A percentile compares a stretch with the other conserved stretches of the same genome.
These are phyloP conservation scores for Luffia ferchaultella DNA, from an alignment of 2,888 invertebrate genomes.

Conservation along the genomic window DNA sequence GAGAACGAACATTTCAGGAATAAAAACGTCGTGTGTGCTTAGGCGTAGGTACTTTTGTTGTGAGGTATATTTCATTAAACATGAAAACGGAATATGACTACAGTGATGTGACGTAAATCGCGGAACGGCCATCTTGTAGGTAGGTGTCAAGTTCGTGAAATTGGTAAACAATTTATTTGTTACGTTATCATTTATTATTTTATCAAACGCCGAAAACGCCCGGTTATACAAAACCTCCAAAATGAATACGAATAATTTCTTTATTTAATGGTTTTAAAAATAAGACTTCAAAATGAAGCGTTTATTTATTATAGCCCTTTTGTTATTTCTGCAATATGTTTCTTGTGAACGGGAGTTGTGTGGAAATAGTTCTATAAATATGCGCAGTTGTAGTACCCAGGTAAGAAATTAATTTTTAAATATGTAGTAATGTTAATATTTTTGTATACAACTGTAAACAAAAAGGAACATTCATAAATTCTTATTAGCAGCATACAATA, in stretches of 20 bases:
- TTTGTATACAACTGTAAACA: too few relatives aligned
- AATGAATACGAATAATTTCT: neutral
- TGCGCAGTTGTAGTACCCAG: slow-evolving; percentile 45
- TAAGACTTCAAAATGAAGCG: neutral
- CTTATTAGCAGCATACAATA: too few relatives aligned
- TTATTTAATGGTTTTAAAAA: neutral
- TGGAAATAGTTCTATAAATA: slow-evolving; percentile 29
- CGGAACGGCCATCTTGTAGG: neutral
- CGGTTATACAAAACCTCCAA: neutral
- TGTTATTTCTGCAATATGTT: slow-evolving; percentile 30
- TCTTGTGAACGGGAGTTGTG: slow-evolving; percentile 29
- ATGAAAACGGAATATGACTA: too few relatives aligned
- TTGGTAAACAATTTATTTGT: neutral
- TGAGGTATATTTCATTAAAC: too few relatives aligned
- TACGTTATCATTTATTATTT: neutral
- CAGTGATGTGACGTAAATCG: too few relatives aligned
- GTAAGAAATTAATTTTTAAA: slow-evolving; percentile 20
- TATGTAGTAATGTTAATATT: neutral
- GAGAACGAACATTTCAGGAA: too few relatives aligned
- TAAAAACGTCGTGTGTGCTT: too few relatives aligned
- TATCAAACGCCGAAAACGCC: neutral
- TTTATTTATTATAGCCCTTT: slow-evolving; percentile 18
- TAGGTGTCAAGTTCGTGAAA: neutral
- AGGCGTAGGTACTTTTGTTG: too few relatives aligned
- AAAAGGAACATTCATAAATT: too few relatives aligned